These are phyloP conservation scores for Cydia fagiglandana DNA, from an alignment of 1,140 invertebrate species.

Conservation along the genomic window DNA sequence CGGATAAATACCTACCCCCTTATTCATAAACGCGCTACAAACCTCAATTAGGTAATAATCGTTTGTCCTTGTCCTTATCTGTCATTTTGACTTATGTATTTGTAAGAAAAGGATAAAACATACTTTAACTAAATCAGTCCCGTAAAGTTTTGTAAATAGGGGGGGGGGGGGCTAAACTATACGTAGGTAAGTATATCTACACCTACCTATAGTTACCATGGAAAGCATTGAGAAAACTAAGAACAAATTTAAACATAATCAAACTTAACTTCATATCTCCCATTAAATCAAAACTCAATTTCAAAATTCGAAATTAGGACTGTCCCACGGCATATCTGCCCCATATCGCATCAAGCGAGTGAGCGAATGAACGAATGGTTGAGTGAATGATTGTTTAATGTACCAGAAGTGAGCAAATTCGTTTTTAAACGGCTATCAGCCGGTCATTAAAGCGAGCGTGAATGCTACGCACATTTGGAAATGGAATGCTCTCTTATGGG, in stretches of 20 bases:
- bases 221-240: not conserved
- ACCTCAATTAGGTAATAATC: too few species aligned
- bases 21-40: too few species aligned
- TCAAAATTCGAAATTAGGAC: conserved; percentile 41
- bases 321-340: conserved; percentile 29
- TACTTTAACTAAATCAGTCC: too few species aligned
- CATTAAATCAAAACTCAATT: conserved; percentile 27
- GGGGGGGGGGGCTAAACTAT: too few species aligned
- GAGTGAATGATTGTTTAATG: conserved; percentile 73
- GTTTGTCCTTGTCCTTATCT: too few species aligned
- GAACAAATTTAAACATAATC: not conserved
- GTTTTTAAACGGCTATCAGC: conserved; percentile 79
- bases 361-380: conserved; percentile 26
- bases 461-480: conserved; percentile 57
- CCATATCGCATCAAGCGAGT: conserved; percentile 33
- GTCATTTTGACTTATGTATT: too few species aligned
- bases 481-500: conserved; percentile 49
- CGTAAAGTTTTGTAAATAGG: too few species aligned
- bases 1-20: too few species aligned
- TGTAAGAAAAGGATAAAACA: too few species aligned
- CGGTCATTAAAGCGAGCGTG: conserved; percentile 73
- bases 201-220: not conserved
- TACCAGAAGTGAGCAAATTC: conserved; percentile 79
- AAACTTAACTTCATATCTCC: conserved; percentile 3
- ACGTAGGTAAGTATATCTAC: too few species aligned